Conservation (phyloP, 2,888 invertebrate species). For the Onchidella celtica region DNA sequence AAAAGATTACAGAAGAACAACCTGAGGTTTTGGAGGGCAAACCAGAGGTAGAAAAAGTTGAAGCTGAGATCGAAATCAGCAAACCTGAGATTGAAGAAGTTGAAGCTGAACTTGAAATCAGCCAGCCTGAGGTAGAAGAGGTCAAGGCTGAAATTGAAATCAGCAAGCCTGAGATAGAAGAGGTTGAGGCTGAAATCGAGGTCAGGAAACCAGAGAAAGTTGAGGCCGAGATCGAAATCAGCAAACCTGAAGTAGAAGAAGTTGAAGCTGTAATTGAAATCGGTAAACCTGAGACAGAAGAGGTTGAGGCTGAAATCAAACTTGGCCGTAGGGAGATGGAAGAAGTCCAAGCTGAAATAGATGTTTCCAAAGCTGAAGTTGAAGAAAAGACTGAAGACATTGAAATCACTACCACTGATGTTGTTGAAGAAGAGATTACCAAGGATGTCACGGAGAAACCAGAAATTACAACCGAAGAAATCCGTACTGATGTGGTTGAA, state of each 20-base stretch:
- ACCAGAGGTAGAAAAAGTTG: slow-evolving; percentile 79
- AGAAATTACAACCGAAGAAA: slow-evolving; percentile 42
- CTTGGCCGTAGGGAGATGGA: neutral
- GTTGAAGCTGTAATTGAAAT: slow-evolving; percentile 77
- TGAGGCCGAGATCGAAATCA: slow-evolving; percentile 50
- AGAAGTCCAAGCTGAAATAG: slow-evolving; percentile 39
- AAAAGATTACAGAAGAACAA: slow-evolving; percentile 30
- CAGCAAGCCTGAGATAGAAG: slow-evolving; percentile 77
- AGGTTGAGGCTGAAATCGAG: slow-evolving; percentile 49
- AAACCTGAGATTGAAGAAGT: slow-evolving; percentile 64
- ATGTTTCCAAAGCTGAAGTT: slow-evolving; percentile 5
- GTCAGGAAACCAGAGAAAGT: slow-evolving; percentile 75
- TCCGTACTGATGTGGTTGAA: slow-evolving; percentile 45
- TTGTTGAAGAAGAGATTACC: slow-evolving; percentile 73
- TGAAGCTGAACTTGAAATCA: slow-evolving; percentile 60
- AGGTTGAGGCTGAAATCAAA: slow-evolving; percentile 59
- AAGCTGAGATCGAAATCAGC: slow-evolving; percentile 65
- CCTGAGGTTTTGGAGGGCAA: slow-evolving; percentile 47
- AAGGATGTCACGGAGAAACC: slow-evolving; percentile 4
- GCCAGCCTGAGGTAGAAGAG: slow-evolving; percentile 65
- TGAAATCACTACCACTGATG: slow-evolving; percentile 6
- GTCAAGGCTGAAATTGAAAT: slow-evolving; percentile 52
- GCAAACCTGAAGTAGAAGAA: slow-evolving; percentile 81
- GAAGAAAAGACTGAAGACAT: slow-evolving; percentile 30
- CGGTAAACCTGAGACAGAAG: slow-evolving; percentile 58